Evolutionary conservation across 2,113 vertebrate species (phyloP).

Genomic region (Vulpes ferrilata): DNA sequence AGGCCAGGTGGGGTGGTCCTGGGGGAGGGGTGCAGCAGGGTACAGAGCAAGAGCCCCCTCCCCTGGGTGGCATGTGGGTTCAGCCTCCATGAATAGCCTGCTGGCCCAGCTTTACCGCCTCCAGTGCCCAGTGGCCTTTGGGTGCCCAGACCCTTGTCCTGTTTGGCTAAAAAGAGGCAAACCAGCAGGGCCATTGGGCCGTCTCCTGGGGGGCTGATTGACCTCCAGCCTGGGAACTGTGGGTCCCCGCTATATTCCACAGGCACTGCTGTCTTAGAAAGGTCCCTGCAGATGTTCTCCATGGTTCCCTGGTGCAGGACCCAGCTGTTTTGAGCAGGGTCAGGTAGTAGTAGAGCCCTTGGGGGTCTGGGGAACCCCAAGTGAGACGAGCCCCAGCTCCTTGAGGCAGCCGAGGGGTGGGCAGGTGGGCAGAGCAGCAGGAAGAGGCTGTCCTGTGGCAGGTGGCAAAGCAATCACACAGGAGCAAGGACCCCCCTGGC

Average conservation of each 20-base stretch:
- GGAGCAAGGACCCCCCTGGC: accelerated
- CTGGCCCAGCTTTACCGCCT: not conserved
- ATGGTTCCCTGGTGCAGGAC: not conserved
- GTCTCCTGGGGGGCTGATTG: not conserved
- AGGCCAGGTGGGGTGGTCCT: not conserved
- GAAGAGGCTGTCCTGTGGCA: not conserved
- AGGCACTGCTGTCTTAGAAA: not conserved
- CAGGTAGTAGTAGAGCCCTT: not conserved
- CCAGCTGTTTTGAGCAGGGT: not conserved
- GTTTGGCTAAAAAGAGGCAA: not conserved
- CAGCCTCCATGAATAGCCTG: constrained; percentile 38
- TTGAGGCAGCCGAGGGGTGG: not conserved
- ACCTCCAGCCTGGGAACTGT: too few species aligned
- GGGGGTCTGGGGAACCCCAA: not conserved
- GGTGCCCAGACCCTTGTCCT: not conserved
- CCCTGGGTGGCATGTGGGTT: not conserved
- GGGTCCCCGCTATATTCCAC: not conserved
- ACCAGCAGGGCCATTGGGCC: too few species aligned
- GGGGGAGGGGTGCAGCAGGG: not conserved
- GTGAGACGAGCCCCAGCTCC: not conserved
- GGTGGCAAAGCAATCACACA: not conserved
- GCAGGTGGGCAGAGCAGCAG: not conserved
- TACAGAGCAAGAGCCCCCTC: not conserved
- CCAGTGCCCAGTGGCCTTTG: not conserved
- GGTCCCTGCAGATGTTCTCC: not conserved